Base-by-base conservation (phyloP, 2,888 invertebrate species). In the Laspeyria flexula region DNA sequence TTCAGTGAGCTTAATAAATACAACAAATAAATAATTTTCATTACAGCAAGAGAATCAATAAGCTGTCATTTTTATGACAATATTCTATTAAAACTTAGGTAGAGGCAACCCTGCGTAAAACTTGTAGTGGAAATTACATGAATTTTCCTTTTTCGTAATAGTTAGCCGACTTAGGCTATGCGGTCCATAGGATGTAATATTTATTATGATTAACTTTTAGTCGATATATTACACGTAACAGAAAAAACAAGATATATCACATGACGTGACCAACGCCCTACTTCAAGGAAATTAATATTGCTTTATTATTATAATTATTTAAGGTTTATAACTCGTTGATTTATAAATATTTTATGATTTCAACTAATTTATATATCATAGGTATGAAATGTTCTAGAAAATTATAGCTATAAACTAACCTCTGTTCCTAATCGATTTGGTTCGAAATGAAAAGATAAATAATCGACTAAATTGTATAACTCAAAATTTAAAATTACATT, bases 61-160 rank as follows among this genome's bases (percentile, higher is more conserved):
- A n/a, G n/a, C n/a, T n/a, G n/a, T n/a, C n/a, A 6, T 6, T 25
- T 7, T 9, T 10, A 7, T 18, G 12, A 11, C 15, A 29, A 23
- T 25, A 23, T 29, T 9, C 13, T 6, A 25, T 13, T 23, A 1
- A 42, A 43, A n/a, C 7, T 25, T 1, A 11, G 13, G 25, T 4
- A 21, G 34, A 1, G 25, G 1, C 43, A 70, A 34, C 69, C 69
- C 70, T 71, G 51, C 34, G 16, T 7, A 27, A 7, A 44, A 46
- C 55, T 50, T 38, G 57, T 51, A 46, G 61, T 75, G 74, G 73
- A 71, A 71, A 75, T 76, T 75, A 75, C 69, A 73, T 70, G 71
- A 70, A 73, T 73, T 77, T 75, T 76, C 72, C 77, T 76, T 75
- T 77, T 77, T 77, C 75, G 77, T 71, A 77, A 77, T 66, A 54